Conservation (phyloP, 2,888 invertebrate genomes). For the Geotrupes spiniger region DNA sequence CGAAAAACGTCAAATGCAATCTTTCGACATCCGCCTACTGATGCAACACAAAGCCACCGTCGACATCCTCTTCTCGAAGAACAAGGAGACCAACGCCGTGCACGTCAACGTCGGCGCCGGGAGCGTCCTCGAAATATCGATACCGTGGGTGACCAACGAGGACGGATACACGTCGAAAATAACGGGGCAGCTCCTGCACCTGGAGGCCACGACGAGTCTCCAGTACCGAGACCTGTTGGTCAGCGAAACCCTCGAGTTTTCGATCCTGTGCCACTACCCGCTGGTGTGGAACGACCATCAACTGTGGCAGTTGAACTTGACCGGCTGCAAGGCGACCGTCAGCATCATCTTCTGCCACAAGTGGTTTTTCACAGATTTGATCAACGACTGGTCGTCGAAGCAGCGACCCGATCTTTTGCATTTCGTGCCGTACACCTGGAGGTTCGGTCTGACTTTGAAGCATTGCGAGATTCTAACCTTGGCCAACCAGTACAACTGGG, state of each 20-base stretch:
- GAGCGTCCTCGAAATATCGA: slow-evolving; percentile 92
- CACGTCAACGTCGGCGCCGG: slow-evolving; percentile 95
- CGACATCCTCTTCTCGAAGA: slow-evolving; percentile 95
- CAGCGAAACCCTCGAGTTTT: slow-evolving; percentile 93
- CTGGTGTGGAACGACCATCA: slow-evolving; percentile 95
- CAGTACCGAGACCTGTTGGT: slow-evolving; percentile 88
- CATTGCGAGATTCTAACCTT: slow-evolving; percentile 93
- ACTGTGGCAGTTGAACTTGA: slow-evolving; percentile 87
- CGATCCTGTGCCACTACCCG: slow-evolving; percentile 85
- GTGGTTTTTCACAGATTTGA: slow-evolving; percentile 92
- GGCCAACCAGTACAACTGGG: slow-evolving; percentile 98
- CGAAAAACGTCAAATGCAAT: slow-evolving; percentile 82
- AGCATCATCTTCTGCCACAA: slow-evolving; percentile 93
- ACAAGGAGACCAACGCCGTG: slow-evolving; percentile 92
- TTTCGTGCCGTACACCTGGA: slow-evolving; percentile 97
- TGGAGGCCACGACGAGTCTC: slow-evolving; percentile 94
- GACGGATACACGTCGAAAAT: slow-evolving; percentile 89
- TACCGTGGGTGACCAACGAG: slow-evolving; percentile 88
- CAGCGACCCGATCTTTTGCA: slow-evolving; percentile 87
- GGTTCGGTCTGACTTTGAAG: slow-evolving; percentile 84
- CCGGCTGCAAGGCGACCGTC: slow-evolving; percentile 91
- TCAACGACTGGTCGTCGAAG: slow-evolving; percentile 96
- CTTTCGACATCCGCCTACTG: slow-evolving; percentile 88
- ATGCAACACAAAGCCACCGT: slow-evolving; percentile 91
- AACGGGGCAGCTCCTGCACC: slow-evolving; percentile 87